phyloP scores from a whole-genome alignment of 2,797 vertebrate species.

The Artibeus jamaicensis region DNA sequence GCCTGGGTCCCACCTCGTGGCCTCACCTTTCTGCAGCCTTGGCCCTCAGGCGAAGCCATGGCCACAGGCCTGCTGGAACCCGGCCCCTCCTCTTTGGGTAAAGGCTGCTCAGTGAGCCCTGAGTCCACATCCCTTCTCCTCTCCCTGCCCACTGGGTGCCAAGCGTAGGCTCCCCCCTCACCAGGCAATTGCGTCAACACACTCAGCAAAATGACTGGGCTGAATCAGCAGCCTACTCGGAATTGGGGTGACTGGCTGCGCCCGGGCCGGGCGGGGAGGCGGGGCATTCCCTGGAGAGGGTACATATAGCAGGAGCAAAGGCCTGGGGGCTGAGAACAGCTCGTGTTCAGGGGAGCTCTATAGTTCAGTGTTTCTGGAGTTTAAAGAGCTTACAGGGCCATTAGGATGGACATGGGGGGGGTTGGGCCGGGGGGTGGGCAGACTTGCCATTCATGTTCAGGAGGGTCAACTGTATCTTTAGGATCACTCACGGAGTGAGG shows the following conservation, averaged over 20 bases:
- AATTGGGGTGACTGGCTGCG: neutral
- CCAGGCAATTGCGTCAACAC: too few species aligned
- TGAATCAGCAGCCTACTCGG: too few species aligned
- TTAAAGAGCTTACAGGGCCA: neutral
- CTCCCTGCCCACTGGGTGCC: too few species aligned
- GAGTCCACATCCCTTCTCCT: too few species aligned
- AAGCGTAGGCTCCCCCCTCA: too few species aligned
- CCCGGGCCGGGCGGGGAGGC: neutral
- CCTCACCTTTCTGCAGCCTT: rapidly evolving
- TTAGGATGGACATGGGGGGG: rapidly evolving
- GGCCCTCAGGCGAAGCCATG: neutral
- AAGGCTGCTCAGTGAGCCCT: too few species aligned
- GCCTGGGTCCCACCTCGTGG: neutral
- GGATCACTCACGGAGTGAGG: neutral
- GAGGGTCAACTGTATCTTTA: neutral
- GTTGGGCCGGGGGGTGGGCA: neutral
- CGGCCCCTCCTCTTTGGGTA: too few species aligned
- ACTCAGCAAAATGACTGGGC: too few species aligned
- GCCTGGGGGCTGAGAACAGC: neutral
- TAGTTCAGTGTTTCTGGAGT: neutral
- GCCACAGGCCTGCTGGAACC: rapidly evolving
- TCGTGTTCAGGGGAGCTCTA: neutral
- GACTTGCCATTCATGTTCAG: rapidly evolving
- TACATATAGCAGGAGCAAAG: neutral
- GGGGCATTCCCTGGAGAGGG: neutral